Conservation (phyloP, 2,888 invertebrate species). For the Drosophila maculinotata region DNA sequence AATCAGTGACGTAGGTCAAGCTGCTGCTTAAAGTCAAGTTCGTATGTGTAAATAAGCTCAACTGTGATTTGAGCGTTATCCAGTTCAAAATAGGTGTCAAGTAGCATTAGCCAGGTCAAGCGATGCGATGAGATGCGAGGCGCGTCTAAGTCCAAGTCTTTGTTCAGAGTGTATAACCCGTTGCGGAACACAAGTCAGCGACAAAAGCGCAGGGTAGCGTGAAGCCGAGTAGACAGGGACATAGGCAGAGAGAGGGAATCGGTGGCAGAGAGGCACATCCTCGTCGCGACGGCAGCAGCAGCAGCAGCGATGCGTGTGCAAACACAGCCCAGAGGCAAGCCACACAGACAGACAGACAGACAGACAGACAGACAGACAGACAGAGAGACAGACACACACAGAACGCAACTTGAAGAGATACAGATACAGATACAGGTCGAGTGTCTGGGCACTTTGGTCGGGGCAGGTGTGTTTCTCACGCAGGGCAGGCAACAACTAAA, state of each 20-base stretch:
- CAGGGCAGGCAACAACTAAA: slow-evolving; percentile 43
- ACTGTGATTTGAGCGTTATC: slow-evolving; percentile 15
- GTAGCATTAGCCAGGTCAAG: slow-evolving; percentile 65
- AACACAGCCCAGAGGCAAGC: slow-evolving; percentile 57
- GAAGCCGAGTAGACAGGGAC: slow-evolving; percentile 31
- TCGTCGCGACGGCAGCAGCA: not conserved
- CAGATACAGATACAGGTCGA: slow-evolving; percentile 65
- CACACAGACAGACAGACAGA: slow-evolving; percentile 22
- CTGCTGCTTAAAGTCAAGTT: slow-evolving; percentile 32
- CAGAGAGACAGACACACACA: slow-evolving; percentile 25
- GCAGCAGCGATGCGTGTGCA: slow-evolving; percentile 63
- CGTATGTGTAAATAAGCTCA: slow-evolving; percentile 26
- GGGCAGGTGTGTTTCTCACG: slow-evolving; percentile 81
- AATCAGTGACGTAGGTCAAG: slow-evolving; percentile 26
- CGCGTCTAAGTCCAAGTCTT: slow-evolving; percentile 10
- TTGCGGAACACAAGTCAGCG: slow-evolving; percentile 29
- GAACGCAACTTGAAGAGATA: slow-evolving; percentile 65
- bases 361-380: slow-evolving; percentile 21
- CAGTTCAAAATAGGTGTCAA: slow-evolving; percentile 58
- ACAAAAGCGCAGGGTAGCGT: slow-evolving; percentile 41
- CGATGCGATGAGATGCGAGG: slow-evolving; percentile 20
- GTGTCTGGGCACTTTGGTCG: slow-evolving; percentile 44
- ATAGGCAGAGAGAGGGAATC: slow-evolving; percentile 10
- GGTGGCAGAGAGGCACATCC: slow-evolving; percentile 16
- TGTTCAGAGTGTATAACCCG: slow-evolving; percentile 26